Evolutionary conservation across 92 coral and sea anemone species (phyloP).

Genomic region (Pocillopora grandis): DNA sequence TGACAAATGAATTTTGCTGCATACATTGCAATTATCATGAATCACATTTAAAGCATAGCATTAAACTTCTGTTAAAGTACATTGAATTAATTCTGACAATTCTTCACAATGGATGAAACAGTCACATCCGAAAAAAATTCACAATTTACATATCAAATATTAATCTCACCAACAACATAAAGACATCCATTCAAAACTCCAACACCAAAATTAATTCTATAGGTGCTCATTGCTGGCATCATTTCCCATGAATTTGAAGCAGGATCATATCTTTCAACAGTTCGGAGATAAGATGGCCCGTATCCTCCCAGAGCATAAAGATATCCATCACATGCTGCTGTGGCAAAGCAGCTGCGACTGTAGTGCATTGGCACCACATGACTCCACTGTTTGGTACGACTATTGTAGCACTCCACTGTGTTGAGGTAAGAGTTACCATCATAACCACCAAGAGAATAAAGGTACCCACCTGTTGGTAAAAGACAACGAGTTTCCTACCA

Average conservation of each 20-base stretch:
- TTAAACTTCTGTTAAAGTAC: too few species aligned
- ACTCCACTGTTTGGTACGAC: constrained; percentile 80
- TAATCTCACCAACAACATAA: constrained; percentile 82
- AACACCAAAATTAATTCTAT: constrained; percentile 91
- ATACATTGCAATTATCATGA: neutral
- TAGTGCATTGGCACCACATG: constrained; percentile 82
- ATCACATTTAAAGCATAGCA: neutral
- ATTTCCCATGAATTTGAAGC: constrained; percentile 82
- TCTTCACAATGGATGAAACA: neutral
- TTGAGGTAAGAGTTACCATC: constrained; percentile 85
- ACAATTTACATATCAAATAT: neutral
- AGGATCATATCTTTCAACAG: constrained; percentile 88
- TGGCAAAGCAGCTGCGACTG: constrained; percentile 93
- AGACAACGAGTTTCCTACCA: neutral
- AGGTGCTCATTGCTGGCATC: constrained; percentile 92
- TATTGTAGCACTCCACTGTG: constrained; percentile 83
- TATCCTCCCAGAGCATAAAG: constrained; percentile 92
- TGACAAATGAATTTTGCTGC: neutral
- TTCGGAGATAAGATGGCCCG: constrained; percentile 85
- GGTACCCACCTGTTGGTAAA: constrained; percentile 28
- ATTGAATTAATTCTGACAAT: too few species aligned
- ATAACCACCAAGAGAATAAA: constrained; percentile 87
- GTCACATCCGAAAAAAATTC: neutral
- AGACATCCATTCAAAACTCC: constrained; percentile 80
- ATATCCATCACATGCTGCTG: constrained; percentile 87